Conservation (phyloP, 2,888 invertebrate genomes). For the Lydus trimaculatus region DNA sequence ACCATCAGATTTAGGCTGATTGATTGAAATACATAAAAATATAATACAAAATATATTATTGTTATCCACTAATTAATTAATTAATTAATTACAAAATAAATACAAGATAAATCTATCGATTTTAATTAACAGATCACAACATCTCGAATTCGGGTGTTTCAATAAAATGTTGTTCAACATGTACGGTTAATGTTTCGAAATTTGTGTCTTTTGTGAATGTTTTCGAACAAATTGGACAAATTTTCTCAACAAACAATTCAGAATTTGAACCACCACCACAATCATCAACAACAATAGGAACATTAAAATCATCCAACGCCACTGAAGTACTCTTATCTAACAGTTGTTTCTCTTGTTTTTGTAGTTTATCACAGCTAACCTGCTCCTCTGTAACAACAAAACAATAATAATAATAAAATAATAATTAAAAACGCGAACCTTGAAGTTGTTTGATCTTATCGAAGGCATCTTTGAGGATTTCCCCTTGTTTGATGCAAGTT, state of each 20-base stretch:
- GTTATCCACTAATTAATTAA: constrained; percentile 4
- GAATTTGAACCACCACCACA: background rate
- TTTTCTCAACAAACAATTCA: constrained; percentile 58
- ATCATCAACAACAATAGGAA: background rate
- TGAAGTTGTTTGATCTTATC: constrained; percentile 57
- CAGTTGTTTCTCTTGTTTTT: constrained; percentile 21
- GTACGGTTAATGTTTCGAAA: constrained; percentile 74
- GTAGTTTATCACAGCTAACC: background rate
- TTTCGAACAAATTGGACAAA: constrained; percentile 80
- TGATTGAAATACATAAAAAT: background rate
- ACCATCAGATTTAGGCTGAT: constrained; percentile 74
- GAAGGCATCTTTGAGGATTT: constrained; percentile 64
- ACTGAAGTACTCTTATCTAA: constrained; percentile 40
- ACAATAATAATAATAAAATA: background rate
- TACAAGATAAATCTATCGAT: background rate
- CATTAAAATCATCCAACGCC: background rate
- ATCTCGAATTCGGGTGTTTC: constrained; percentile 53
- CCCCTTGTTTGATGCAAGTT: constrained; percentile 58
- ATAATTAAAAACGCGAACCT: constrained; percentile 46
- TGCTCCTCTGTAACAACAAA: background rate
- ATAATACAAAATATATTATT: background rate
- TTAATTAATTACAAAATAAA: background rate
- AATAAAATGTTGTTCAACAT: constrained; percentile 81
- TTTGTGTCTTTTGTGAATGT: constrained; percentile 65
- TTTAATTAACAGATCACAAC: constrained; percentile 35